Percentiles rank a stretch among this genome's conserved stretches.
Conservation (phyloP, 2,888 invertebrate species). For the Maniola hyperantus region DNA sequence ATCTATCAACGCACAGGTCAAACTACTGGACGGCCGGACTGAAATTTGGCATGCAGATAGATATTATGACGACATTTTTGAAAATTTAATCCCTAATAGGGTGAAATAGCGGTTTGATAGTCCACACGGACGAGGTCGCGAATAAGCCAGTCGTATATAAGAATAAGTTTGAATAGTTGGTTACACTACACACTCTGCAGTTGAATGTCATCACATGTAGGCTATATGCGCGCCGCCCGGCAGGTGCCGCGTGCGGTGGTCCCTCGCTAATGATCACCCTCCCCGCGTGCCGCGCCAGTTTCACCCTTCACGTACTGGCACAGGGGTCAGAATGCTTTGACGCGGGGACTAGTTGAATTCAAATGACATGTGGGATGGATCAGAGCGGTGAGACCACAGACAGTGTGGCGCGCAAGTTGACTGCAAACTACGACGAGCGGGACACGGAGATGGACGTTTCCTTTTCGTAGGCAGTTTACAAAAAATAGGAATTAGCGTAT, state of each 20-base stretch:
- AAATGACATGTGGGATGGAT: slow-evolving; percentile 4
- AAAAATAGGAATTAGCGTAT: neutral
- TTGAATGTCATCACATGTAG: neutral
- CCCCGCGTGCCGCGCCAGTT: neutral
- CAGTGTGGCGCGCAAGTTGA: neutral
- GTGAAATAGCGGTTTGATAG: too few relatives aligned
- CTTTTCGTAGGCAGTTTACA: neutral
- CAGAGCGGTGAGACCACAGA: slow-evolving; percentile 5
- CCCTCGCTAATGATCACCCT: slow-evolving; percentile 22
- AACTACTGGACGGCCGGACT: too few relatives aligned
- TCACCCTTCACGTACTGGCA: neutral
- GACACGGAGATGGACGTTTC: neutral
- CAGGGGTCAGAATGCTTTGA: neutral
- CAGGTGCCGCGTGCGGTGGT: too few relatives aligned
- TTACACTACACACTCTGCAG: neutral
- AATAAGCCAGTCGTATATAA: too few relatives aligned
- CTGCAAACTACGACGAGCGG: neutral
- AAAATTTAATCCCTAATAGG: too few relatives aligned
- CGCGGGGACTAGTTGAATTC: neutral
- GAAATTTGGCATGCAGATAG: too few relatives aligned
- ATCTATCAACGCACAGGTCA: too few relatives aligned
- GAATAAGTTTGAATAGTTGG: too few relatives aligned
- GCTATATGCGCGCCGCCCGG: too few relatives aligned
- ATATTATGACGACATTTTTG: too few relatives aligned
- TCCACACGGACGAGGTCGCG: too few relatives aligned